Evolutionary conservation across 2,113 vertebrate species (phyloP).

Genomic region (Clarias macrocephalus): DNA sequence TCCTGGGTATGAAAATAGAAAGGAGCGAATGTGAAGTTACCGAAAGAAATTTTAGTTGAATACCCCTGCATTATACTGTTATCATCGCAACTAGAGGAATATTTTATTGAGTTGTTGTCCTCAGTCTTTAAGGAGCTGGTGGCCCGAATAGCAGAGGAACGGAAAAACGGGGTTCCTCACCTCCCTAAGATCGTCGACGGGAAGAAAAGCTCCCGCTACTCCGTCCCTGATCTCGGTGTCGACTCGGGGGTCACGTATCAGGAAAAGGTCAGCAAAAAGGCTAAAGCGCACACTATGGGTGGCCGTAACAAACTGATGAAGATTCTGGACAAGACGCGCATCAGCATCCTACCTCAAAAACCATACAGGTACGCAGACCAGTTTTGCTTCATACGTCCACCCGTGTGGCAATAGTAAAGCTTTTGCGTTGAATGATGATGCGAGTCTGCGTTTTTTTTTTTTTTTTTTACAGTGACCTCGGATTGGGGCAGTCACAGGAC

Average conservation of each 20-base stretch:
- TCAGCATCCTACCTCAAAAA: slow-evolving; percentile 98
- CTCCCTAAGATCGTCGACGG: slow-evolving; percentile 97
- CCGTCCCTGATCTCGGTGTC: slow-evolving; percentile 92
- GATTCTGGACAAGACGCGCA: slow-evolving; percentile 97
- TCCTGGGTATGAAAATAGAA: too few species aligned
- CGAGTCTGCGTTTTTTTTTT: too few species aligned
- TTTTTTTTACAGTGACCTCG: slow-evolving; percentile 81
- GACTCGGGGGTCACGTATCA: slow-evolving; percentile 91
- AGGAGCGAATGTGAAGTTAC: too few species aligned
- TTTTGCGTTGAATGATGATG: neutral
- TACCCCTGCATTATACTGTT: neutral
- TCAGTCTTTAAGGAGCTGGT: slow-evolving; percentile 96
- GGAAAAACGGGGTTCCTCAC: slow-evolving; percentile 92
- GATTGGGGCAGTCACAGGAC: slow-evolving; percentile 95
- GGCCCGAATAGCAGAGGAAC: slow-evolving; percentile 84
- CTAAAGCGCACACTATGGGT: slow-evolving; percentile 91
- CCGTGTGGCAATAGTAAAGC: too few species aligned
- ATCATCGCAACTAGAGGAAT: neutral
- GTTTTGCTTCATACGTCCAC: too few species aligned
- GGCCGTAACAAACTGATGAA: slow-evolving; percentile 97
- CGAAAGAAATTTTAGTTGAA: too few species aligned
- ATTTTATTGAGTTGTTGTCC: neutral
- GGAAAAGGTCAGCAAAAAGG: slow-evolving; percentile 95
- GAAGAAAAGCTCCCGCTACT: slow-evolving; percentile 93
- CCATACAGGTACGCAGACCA: slow-evolving; percentile 86